A percentile compares a stretch with the other conserved stretches of the same genome.
Evolutionary conservation across 2,797 vertebrate genomes (phyloP).

Genomic region (Alectoris magna): DNA sequence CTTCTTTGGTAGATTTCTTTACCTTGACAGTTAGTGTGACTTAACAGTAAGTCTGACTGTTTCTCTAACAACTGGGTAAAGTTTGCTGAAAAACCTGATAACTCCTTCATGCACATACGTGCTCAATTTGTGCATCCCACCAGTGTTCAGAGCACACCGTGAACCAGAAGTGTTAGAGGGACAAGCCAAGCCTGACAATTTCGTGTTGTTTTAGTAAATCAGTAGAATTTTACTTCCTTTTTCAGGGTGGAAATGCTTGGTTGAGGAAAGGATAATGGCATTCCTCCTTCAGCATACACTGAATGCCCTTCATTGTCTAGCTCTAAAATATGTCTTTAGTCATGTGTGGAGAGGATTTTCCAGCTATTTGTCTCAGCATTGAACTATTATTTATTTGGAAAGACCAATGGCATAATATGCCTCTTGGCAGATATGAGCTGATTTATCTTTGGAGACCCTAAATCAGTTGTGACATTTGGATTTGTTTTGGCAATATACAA

Average conservation of each 20-base stretch:
- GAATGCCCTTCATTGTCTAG: background rate
- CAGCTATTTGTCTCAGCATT: background rate
- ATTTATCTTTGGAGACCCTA: background rate
- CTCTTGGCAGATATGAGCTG: background rate
- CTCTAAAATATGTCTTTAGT: background rate
- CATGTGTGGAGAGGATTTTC: background rate
- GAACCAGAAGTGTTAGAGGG: background rate
- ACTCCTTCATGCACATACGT: background rate
- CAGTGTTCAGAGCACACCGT: background rate
- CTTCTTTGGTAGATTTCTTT: background rate
- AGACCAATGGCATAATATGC: background rate
- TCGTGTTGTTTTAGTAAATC: background rate
- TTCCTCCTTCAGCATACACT: background rate
- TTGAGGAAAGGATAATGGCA: background rate
- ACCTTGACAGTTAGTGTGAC: background rate
- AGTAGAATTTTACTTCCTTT: background rate
- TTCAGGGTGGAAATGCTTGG: rapidly evolving
- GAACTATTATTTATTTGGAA: background rate
- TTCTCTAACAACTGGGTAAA: background rate
- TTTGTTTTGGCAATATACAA: background rate
- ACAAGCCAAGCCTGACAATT: background rate
- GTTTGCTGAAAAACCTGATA: background rate
- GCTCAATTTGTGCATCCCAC: background rate
- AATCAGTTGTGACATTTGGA: background rate
- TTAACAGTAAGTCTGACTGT: background rate